Percentiles rank a stretch among this genome's conserved stretches.
These are phyloP conservation scores for Bombus vancouverensis DNA, from an alignment of 1,140 invertebrate genomes.

Conservation along the genomic window DNA sequence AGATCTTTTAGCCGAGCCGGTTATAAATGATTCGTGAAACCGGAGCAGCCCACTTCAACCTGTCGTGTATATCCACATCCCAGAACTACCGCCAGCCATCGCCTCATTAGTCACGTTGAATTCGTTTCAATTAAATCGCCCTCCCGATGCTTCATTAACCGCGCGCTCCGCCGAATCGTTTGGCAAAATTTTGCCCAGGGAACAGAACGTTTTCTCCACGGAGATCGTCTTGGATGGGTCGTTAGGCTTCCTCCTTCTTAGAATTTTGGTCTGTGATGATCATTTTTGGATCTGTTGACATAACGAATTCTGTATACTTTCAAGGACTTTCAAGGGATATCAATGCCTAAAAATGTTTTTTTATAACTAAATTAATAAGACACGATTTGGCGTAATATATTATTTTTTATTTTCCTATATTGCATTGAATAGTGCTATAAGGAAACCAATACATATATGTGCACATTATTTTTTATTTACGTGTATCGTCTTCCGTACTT, in stretches of 20 bases:
- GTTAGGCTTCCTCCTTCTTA: background rate
- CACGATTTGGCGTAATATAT: too few species aligned
- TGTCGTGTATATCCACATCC: conserved; percentile 52
- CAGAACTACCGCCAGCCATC: conserved; percentile 43
- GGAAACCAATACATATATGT: too few species aligned
- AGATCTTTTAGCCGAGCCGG: conserved; percentile 65
- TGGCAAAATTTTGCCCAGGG: conserved; percentile 3
- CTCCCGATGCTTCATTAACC: conserved; percentile 43
- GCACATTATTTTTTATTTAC: too few species aligned
- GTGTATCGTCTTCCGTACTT: too few species aligned
- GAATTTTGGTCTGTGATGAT: too few species aligned
- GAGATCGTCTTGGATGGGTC: background rate
- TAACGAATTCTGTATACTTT: background rate
- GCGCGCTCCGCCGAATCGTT: background rate
- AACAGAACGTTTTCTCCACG: background rate
- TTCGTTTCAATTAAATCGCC: conserved; percentile 64
- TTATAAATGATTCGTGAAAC: conserved; percentile 70
- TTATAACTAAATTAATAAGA: too few species aligned
- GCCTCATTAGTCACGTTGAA: conserved; percentile 63
- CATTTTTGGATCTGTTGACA: background rate
- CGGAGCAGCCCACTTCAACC: conserved; percentile 53
- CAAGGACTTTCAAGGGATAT: background rate
- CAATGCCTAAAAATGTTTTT: background rate
- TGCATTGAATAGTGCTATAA: too few species aligned
- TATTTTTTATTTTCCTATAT: too few species aligned